Percentiles rank a stretch among this genome's conserved stretches.
phyloP scores from a whole-genome alignment of 2,888 invertebrate species.

The Drosophila anomelani region DNA sequence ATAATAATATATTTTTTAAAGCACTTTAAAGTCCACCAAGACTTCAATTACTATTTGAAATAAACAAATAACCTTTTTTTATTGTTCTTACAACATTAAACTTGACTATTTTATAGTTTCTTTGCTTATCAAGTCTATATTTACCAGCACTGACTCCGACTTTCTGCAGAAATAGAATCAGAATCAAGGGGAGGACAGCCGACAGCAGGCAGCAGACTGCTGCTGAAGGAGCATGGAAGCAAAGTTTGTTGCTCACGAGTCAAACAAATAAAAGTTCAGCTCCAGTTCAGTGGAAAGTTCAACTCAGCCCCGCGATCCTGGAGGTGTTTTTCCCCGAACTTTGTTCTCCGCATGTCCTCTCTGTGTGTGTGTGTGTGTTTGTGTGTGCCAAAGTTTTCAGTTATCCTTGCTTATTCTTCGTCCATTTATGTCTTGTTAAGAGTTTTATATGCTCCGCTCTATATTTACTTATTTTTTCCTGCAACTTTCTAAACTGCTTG shows the following conservation, averaged over 20 bases:
- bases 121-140: not conserved
- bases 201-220: conserved; percentile 13
- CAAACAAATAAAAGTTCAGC: conserved; percentile 75
- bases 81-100: not conserved
- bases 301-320: conserved; percentile 35
- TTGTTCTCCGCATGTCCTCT: conserved; percentile 22
- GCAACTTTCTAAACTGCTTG: conserved; percentile 63
- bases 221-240: conserved; percentile 34
- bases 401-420: conserved; percentile 51
- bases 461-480: conserved; percentile 67
- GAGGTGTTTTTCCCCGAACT: conserved; percentile 70
- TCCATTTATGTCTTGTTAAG: conserved; percentile 80
- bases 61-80: not conserved
- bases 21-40: not conserved
- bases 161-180: conserved; percentile 67
- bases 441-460: conserved; percentile 74
- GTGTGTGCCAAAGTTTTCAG: conserved; percentile 37
- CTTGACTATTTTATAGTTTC: conserved; percentile 3
- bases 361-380: conserved; percentile 17
- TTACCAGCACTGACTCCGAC: conserved; percentile 33
- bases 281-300: conserved; percentile 55
- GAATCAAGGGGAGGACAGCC: conserved; percentile 26
- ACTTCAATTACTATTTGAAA: not conserved
- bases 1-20: not conserved
- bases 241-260: conserved; percentile 66